phyloP scores from a whole-genome alignment of 2,888 invertebrate species.

The Shargacucullia verbasci region DNA sequence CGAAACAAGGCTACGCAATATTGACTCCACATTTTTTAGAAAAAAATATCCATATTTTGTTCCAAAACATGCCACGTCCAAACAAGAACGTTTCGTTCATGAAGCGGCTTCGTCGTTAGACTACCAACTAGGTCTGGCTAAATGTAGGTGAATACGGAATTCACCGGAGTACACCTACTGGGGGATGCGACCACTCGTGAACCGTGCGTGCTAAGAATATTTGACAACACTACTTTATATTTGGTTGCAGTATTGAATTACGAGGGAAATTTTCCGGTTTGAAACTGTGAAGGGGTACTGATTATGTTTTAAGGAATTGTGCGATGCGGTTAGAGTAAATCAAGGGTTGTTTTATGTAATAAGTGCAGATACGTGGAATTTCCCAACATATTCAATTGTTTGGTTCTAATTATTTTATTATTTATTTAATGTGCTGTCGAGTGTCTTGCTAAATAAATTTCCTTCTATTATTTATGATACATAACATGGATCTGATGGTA shows the following conservation, averaged over 20 bases:
- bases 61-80: slow-evolving; percentile 46
- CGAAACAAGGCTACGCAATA: too few relatives aligned
- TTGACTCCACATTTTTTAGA: too few relatives aligned
- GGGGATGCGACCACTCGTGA: slow-evolving; percentile 60
- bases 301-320: too few relatives aligned
- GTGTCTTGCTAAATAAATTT: too few relatives aligned
- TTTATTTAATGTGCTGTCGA: too few relatives aligned
- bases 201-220: slow-evolving; percentile 57
- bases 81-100: slow-evolving; percentile 25
- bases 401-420: too few relatives aligned
- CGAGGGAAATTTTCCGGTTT: slow-evolving; percentile 14
- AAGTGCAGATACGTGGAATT: too few relatives aligned
- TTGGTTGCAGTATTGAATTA: slow-evolving; percentile 45
- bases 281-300: slow-evolving; percentile 1
- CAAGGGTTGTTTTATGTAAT: too few relatives aligned
- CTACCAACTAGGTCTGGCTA: slow-evolving; percentile 62
- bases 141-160: slow-evolving; percentile 63
- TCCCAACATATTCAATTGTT: too few relatives aligned
- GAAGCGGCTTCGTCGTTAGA: slow-evolving; percentile 53
- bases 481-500: too few relatives aligned
- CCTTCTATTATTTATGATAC: too few relatives aligned
- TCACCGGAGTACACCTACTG: slow-evolving; percentile 42
- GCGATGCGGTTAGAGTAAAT: too few relatives aligned
- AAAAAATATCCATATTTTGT: background rate
- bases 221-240: slow-evolving; percentile 38